These are phyloP conservation scores for Brevimyrus niger DNA, from an alignment of 2,113 vertebrate species.

Conservation along the genomic window DNA sequence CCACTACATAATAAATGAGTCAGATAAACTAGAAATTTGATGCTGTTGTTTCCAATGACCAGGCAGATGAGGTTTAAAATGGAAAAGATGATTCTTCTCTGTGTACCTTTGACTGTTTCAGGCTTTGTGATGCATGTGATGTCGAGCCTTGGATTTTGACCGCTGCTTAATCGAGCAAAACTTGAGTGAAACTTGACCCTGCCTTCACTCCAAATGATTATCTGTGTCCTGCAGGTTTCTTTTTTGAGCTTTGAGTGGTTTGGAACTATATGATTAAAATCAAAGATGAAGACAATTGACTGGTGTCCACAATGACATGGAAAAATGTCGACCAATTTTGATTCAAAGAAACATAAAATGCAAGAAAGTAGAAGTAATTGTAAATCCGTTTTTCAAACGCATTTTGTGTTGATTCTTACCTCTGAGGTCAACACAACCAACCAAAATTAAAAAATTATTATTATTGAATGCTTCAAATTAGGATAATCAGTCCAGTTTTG, in stretches of 20 bases:
- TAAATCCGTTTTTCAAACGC: neutral
- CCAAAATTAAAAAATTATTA: neutral
- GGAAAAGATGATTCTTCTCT: neutral
- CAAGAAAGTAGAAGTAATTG: neutral
- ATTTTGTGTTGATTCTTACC: neutral
- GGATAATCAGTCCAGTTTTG: neutral
- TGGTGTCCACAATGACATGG: neutral
- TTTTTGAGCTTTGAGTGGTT: neutral
- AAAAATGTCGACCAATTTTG: neutral
- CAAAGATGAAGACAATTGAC: neutral
- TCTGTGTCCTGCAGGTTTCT: neutral
- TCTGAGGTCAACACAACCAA: neutral
- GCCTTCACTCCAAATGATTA: neutral
- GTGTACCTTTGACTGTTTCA: neutral
- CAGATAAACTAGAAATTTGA: neutral
- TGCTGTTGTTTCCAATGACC: neutral
- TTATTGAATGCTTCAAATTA: neutral
- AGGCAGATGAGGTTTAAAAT: neutral
- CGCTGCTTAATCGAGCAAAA: neutral
- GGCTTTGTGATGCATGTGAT: neutral
- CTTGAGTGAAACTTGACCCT: neutral
- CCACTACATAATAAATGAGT: neutral
- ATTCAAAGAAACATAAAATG: neutral
- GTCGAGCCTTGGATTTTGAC: neutral
- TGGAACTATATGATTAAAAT: neutral